phyloP scores from a whole-genome alignment of 2,113 vertebrate genomes.

The Asarcornis scutulata region DNA sequence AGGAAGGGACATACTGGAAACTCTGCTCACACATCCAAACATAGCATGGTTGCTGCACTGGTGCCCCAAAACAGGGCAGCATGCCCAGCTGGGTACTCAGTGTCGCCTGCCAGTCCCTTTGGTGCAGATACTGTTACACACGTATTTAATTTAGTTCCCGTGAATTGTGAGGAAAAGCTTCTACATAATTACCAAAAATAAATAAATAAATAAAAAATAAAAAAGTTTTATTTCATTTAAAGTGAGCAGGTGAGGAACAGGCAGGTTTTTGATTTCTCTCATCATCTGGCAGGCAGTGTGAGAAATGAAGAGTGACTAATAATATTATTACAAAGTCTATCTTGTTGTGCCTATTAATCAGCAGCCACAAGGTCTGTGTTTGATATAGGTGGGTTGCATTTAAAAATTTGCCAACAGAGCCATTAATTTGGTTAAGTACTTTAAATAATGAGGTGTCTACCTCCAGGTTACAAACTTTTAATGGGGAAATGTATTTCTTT shows the following conservation, averaged over 20 bases:
- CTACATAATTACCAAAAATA: background rate
- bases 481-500: background rate
- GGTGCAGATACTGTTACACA: rapidly evolving
- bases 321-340: background rate
- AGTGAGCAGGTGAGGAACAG: background rate
- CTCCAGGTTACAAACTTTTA: background rate
- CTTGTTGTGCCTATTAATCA: background rate
- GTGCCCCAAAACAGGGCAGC: rapidly evolving
- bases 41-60: background rate
- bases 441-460: background rate
- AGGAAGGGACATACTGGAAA: background rate
- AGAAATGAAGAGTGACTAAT: background rate
- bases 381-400: background rate
- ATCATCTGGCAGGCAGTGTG: background rate
- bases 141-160: rapidly evolving
- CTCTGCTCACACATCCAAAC: background rate
- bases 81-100: rapidly evolving
- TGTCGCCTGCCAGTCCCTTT: rapidly evolving
- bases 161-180: background rate
- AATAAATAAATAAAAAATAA: too few relatives aligned
- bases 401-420: background rate
- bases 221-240: background rate
- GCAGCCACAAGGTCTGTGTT: background rate
- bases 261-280: background rate
- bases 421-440: background rate